Conservation (phyloP, 1,140 invertebrate genomes). For the Muscidifurax raptorellus region DNA sequence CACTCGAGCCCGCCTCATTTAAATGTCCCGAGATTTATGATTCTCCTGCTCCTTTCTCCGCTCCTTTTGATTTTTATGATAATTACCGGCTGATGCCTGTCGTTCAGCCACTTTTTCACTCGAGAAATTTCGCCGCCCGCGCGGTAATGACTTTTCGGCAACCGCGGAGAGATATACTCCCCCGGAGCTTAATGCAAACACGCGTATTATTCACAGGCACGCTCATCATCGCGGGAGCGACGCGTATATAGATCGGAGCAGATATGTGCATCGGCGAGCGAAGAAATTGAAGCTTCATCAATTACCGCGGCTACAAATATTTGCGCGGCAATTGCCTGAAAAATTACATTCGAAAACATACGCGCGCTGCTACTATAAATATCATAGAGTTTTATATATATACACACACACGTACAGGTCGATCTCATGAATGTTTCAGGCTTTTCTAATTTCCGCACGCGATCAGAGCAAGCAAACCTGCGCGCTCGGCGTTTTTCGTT, state of each 20-base stretch:
- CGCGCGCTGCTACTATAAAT: too few species aligned
- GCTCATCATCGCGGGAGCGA: neutral
- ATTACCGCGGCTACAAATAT: neutral
- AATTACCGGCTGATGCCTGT: neutral
- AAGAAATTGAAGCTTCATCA: too few species aligned
- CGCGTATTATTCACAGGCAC: neutral
- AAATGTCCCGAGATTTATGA: conserved; percentile 27
- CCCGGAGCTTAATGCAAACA: too few species aligned
- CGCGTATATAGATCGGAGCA: neutral
- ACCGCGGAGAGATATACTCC: too few species aligned
- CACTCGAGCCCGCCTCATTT: neutral
- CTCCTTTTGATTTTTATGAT: conserved; percentile 6
- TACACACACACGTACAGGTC: too few species aligned
- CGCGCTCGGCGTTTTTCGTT: neutral
- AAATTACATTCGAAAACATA: too few species aligned
- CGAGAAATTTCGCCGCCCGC: neutral
- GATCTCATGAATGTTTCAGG: too few species aligned
- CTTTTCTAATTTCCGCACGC: too few species aligned
- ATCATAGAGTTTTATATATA: too few species aligned
- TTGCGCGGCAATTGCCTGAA: too few species aligned
- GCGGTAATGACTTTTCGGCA: neutral
- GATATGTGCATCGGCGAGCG: too few species aligned
- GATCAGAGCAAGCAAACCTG: too few species aligned
- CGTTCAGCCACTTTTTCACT: neutral
- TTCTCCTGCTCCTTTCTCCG: neutral